Evolutionary conservation across 2,888 invertebrate species (phyloP), one percentile per base, ranked within the genome.

Genomic region (Drosophila anomalata): DNA sequence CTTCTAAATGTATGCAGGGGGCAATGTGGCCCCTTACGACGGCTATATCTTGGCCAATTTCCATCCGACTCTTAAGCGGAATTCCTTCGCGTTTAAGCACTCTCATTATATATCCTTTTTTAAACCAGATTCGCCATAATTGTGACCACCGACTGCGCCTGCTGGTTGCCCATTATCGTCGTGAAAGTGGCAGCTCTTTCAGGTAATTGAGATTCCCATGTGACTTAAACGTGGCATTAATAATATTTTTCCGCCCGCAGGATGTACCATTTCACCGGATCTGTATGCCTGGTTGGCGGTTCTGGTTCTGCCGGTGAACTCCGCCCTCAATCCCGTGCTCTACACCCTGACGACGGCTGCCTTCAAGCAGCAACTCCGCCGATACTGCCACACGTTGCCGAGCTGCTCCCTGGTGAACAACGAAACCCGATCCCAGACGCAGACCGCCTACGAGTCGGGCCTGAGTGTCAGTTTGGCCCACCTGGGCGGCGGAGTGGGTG

Each of bases 251-350:
- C 7, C 48, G 26, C 24, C 79, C 89, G 7, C 76, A 94, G 94
- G 94, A 47, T 91, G 92, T 33, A 88, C 91, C 17, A 93, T 94
- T 53, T 93, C 93, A 6, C 91, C 93, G 47, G 91, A 92, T 54
- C 80, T 94, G 7, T 94, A 94, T 78, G 94, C 94, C 7, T 94
- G 94, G 93, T 82, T 94, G 69, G 94, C 94, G 0, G 93, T 94
- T 22, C 92, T 94, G 73, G 93, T 94, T 7, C 89, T 94, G 33
- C 94, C 94, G 0, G 94, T 94, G 3, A 94, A 94, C 86, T 94
- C 94, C 1, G 94, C 94, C 0, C 87, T 94, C 7, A 94, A 94
- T 90, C 94, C 94, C 1, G 92, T 94, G n/a, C 90, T 94, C 41
- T 94, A 94, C 85, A 94, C 94, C 0, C 80, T 94, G 48, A 94